These are phyloP conservation scores for Drosophila orena DNA, from an alignment of 1,140 invertebrate genomes.

Conservation along the genomic window DNA sequence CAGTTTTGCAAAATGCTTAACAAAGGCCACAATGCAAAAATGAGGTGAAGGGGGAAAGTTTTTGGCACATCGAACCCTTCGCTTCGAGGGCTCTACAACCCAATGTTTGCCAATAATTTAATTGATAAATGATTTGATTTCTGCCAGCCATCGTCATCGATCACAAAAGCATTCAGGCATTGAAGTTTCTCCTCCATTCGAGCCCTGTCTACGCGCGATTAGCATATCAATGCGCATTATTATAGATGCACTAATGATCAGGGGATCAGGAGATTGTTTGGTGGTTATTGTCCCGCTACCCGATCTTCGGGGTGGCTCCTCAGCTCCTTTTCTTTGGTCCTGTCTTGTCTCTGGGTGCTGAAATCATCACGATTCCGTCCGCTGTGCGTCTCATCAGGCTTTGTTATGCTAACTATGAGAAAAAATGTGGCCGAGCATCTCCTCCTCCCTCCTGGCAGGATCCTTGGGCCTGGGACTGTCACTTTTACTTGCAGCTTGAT, in stretches of 20 bases:
- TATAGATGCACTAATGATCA: slow-evolving; percentile 76
- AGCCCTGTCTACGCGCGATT: slow-evolving; percentile 33
- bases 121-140: slow-evolving; percentile 85
- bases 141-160: slow-evolving; percentile 62
- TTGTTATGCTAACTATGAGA: slow-evolving; percentile 84
- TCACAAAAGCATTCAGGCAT: slow-evolving; percentile 54
- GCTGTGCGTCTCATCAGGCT: slow-evolving; percentile 69
- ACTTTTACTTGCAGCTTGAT: slow-evolving; percentile 65
- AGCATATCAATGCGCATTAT: slow-evolving; percentile 76
- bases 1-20: slow-evolving; percentile 56
- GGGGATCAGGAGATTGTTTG: slow-evolving; percentile 75
- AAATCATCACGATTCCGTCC: slow-evolving; percentile 73
- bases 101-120: slow-evolving; percentile 85
- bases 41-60: slow-evolving; percentile 17
- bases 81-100: slow-evolving; percentile 51
- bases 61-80: slow-evolving; percentile 37
- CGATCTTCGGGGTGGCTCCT: slow-evolving; percentile 53
- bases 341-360: slow-evolving; percentile 71
- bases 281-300: slow-evolving; percentile 36
- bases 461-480: slow-evolving; percentile 51
- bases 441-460: slow-evolving; percentile 24
- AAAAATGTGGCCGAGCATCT: slow-evolving; percentile 48
- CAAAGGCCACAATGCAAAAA: slow-evolving; percentile 37
- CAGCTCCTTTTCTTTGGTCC: slow-evolving; percentile 4
- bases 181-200: slow-evolving; percentile 22